Conservation (phyloP, 2,113 vertebrate genomes). For the Oceanodroma tethys region DNA sequence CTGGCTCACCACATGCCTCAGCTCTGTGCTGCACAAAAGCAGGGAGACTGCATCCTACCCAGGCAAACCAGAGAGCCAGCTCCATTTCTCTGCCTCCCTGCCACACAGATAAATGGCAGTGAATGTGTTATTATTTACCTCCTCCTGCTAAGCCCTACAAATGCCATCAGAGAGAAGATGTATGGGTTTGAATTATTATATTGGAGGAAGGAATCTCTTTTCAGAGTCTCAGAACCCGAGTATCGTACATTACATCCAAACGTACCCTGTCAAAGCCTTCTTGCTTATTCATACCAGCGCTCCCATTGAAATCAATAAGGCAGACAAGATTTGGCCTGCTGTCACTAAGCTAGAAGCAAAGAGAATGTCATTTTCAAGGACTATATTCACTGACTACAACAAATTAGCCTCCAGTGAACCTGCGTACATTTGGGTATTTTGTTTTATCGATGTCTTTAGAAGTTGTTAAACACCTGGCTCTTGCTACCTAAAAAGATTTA, state of each 20-base stretch:
- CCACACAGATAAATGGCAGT: neutral
- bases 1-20: neutral
- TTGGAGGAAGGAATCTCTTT: neutral
- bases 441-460: neutral
- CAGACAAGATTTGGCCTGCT: neutral
- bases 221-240: neutral
- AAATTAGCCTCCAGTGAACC: neutral
- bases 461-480: neutral
- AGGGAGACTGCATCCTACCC: neutral
- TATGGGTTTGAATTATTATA: neutral
- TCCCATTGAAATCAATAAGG: neutral
- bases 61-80: neutral
- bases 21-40: neutral
- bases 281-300: neutral
- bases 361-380: neutral
- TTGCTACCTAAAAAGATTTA: neutral
- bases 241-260: neutral
- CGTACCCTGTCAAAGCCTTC: neutral
- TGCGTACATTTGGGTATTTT: neutral
- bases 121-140: neutral
- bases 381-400: neutral
- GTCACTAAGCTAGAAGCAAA: neutral
- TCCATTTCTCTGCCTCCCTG: neutral
- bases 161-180: neutral
- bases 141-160: neutral